A percentile compares a stretch with the other conserved stretches of the same genome.
phyloP scores from a whole-genome alignment of 2,888 invertebrate genomes.

The Steromphala cineraria region DNA sequence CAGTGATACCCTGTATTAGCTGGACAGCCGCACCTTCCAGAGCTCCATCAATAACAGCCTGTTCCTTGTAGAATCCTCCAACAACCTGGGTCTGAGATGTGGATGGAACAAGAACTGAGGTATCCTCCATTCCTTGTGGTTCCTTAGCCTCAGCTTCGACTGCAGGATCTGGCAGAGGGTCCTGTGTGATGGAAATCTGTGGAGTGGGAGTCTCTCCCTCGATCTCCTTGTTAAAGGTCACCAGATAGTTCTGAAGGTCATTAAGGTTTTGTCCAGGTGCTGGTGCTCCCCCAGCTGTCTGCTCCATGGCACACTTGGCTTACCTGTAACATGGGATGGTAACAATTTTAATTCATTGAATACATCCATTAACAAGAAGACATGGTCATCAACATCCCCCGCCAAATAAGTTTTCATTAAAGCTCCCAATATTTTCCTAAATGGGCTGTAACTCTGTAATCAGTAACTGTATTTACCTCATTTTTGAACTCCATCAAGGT shows the following conservation, averaged over 20 bases:
- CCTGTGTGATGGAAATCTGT: constrained; percentile 34
- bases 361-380: too few relatives aligned
- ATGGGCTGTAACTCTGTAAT: too few relatives aligned
- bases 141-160: background rate
- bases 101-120: background rate
- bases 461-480: too few relatives aligned
- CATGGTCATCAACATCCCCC: too few relatives aligned
- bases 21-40: background rate
- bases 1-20: background rate
- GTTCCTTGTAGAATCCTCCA: constrained; percentile 18
- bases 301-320: constrained; percentile 25
- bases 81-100: constrained; percentile 20
- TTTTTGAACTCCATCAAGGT: too few relatives aligned
- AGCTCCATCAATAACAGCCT: constrained; percentile 16
- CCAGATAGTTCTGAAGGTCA: constrained; percentile 87
- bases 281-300: constrained; percentile 26
- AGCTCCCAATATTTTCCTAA: too few relatives aligned
- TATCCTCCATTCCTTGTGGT: too few relatives aligned
- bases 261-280: constrained; percentile 76
- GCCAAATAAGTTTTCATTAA: too few relatives aligned
- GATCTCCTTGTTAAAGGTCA: constrained; percentile 88
- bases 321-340: background rate
- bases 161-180: background rate
- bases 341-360: too few relatives aligned
- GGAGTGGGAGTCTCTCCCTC: constrained; percentile 69